These are phyloP conservation scores for Aegithalos caudatus DNA, from an alignment of 2,113 vertebrate species.

Conservation along the genomic window DNA sequence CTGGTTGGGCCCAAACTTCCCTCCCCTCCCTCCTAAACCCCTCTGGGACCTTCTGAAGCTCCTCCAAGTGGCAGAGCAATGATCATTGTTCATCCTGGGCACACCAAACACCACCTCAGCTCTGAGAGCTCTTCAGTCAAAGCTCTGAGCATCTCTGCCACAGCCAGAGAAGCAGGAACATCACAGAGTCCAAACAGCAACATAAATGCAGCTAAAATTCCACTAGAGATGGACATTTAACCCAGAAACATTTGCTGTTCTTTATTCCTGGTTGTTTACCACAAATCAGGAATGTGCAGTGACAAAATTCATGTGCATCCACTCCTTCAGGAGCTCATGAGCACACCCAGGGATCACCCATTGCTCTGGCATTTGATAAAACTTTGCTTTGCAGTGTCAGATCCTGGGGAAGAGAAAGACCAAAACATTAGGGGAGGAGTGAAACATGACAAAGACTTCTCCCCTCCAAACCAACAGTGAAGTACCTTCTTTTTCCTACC, in stretches of 20 bases:
- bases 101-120: neutral
- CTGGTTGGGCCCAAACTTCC: neutral
- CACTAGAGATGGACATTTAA: neutral
- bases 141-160: neutral
- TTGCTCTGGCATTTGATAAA: neutral
- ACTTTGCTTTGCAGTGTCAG: neutral
- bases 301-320: rapidly evolving
- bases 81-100: neutral
- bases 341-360: neutral
- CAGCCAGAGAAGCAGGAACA: neutral
- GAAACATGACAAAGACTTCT: neutral
- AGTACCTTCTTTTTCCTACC: neutral
- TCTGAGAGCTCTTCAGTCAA: neutral
- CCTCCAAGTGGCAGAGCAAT: neutral
- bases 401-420: neutral
- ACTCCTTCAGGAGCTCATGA: neutral
- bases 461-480: too few relatives aligned
- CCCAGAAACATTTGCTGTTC: neutral
- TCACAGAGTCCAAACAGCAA: neutral
- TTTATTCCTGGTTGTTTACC: neutral
- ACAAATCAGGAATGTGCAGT: neutral
- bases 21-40: neutral
- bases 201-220: neutral
- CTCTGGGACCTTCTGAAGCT: neutral
- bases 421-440: neutral